phyloP scores from a whole-genome alignment of 1,140 invertebrate genomes.

The Ladona fulva region DNA sequence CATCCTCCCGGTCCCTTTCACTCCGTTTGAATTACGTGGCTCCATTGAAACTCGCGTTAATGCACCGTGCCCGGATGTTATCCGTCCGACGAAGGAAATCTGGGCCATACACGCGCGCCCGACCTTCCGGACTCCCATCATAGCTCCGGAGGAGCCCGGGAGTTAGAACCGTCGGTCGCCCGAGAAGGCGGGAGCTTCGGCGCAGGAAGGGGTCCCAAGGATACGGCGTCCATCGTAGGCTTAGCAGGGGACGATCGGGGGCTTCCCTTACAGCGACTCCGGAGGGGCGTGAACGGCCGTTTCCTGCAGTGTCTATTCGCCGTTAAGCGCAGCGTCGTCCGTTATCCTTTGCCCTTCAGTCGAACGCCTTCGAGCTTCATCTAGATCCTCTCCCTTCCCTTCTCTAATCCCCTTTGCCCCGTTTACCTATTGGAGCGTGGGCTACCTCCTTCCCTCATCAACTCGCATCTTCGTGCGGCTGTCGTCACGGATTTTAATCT shows the following conservation, averaged over 20 bases:
- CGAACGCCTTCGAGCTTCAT: not conserved
- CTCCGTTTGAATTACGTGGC: not conserved
- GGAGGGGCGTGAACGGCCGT: not conserved
- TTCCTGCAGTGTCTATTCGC: not conserved
- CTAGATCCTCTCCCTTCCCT: not conserved
- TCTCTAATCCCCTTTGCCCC: not conserved
- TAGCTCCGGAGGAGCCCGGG: not conserved
- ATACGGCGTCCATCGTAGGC: no score
- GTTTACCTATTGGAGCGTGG: no score
- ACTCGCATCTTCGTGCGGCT: not conserved
- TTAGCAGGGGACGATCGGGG: no score
- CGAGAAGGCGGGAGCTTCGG: not conserved
- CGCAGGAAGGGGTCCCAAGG: no score
- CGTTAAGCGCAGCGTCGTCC: not conserved
- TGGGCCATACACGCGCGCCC: not conserved
- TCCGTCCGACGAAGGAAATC: not conserved
- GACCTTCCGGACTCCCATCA: not conserved
- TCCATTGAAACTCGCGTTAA: not conserved
- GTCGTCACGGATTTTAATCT: no score
- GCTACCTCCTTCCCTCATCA: no score
- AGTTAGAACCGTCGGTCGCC: not conserved
- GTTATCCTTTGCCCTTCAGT: not conserved
- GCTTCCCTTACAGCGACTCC: not conserved
- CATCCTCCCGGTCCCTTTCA: not conserved
- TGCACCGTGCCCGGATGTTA: conserved; percentile 1